A percentile compares a stretch with the other conserved stretches of the same genome.
These are phyloP conservation scores for Phymatocera aterrima DNA, from an alignment of 2,888 invertebrate species.

Conservation along the genomic window DNA sequence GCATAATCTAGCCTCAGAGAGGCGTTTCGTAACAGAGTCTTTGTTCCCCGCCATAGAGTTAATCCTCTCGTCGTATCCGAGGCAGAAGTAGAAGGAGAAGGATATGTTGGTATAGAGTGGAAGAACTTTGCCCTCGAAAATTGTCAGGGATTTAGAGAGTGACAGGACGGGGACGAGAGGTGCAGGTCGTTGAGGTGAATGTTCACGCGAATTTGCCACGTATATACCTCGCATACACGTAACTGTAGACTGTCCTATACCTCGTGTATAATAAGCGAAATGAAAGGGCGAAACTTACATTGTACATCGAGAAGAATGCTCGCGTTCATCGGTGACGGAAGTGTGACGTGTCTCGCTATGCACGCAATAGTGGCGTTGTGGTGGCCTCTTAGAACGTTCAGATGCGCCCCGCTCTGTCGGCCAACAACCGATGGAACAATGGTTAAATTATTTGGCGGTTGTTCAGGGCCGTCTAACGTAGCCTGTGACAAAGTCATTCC, in stretches of 20 bases:
- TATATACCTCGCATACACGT: slow-evolving; percentile 38
- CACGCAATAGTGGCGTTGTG: slow-evolving; percentile 92
- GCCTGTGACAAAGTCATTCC: slow-evolving; percentile 78
- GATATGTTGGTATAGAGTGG: too few species aligned
- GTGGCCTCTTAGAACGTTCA: slow-evolving; percentile 87
- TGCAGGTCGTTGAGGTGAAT: too few species aligned
- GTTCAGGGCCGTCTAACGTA: slow-evolving; percentile 70
- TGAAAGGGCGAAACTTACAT: slow-evolving; percentile 77
- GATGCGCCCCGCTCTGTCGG: slow-evolving; percentile 79
- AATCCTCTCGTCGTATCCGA: too few species aligned
- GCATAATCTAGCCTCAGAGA: slow-evolving; percentile 43
- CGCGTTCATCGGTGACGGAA: slow-evolving; percentile 78
- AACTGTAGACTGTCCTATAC: slow-evolving; percentile 49
- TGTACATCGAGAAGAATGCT: slow-evolving; percentile 81
- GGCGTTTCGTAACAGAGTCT: slow-evolving; percentile 54
- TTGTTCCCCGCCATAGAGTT: slow-evolving; percentile 64
- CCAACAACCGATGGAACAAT: slow-evolving; percentile 65
- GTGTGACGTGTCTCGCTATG: slow-evolving; percentile 83
- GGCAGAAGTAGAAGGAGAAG: not conserved
- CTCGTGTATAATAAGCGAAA: slow-evolving; percentile 19
- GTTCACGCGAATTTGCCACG: too few species aligned
- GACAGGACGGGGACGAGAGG: too few species aligned
- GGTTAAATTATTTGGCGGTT: slow-evolving; percentile 71
- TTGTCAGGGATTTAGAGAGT: too few species aligned
- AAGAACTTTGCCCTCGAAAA: not conserved